Base-by-base conservation (phyloP, 2,888 invertebrate species). In the Trilocha varians region DNA sequence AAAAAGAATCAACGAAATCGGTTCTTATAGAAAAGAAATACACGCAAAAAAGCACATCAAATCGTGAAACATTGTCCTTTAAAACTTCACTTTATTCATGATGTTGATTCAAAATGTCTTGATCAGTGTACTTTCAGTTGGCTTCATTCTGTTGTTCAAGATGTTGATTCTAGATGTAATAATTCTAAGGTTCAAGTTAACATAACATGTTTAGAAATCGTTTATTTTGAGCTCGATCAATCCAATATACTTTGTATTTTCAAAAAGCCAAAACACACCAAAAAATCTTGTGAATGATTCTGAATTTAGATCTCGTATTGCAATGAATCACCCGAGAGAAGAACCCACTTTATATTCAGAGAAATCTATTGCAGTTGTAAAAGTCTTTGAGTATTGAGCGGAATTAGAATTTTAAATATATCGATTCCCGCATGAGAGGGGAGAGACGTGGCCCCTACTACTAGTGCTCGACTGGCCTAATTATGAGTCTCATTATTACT, bases 401-500 rank as follows among this genome's bases (percentile, higher is more conserved):
- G 76, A 71, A 79, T 80, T 77, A 72, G 74, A 79, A 82, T 82
- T 82, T 79, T 74, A 78, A 82, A 79, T 78, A 77, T 76, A 79
- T 78, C 68, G 78, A 75, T 74, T 79, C 74, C 71, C 70, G 63
- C 61, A 70, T 69, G 73, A 70, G 58, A 52, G 53, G 56, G 59
- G 25, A 25, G 25, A 25, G 8, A 11, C n/a, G 11, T 25, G 5
- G 25, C 8, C 25, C 25, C 25, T 25, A 25, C 25, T 11, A 25
- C 11, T 25, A 3, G 25, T 5, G 11, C 25, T 25, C 11, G 25
- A 9, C 25, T 6, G 11, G 8, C 11, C 25, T 3, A 25, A 2
- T n/a, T n/a, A n/a, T n/a, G n/a, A n/a, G n/a, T n/a, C n/a, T n/a
- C n/a, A n/a, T n/a, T n/a, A n/a, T n/a, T n/a, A n/a, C n/a, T n/a